Evolutionary conservation across 2,797 vertebrate genomes (phyloP), one percentile per base, ranked within the genome.

Genomic region (Melopsittacus undulatus): DNA sequence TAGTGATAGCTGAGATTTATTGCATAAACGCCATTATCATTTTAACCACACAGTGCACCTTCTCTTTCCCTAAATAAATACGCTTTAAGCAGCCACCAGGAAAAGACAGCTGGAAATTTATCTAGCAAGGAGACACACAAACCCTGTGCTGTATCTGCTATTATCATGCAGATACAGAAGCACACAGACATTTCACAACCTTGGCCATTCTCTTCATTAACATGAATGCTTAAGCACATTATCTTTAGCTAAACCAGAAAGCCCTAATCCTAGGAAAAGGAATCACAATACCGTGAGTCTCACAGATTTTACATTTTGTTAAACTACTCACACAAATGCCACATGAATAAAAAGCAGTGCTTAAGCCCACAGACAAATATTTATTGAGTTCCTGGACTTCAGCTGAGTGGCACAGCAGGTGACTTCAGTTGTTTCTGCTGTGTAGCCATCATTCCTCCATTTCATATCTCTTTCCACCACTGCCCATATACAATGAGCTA

Each of bases 401-500:
- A 79, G 36, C 22, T 9, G 7, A 51, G 23, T 2, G 1, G 52
- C 69, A 51, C 32, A 32, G 46, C 51, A 77, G 51, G 14, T 29
- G 43, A 54, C 16, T 69, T 46, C 23, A 38, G 11, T 30, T 46
- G 29, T 26, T 73, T 36, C 12, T 82, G 23, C 49, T 11, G 17
- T 19, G 30, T 23, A 73, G 30, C n/a, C 76, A n/a, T 36, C 38
- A 8, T 46, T 59, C n/a, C 46, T 70, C 46, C 14, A 38, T 70
- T 67, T 66, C 38, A 6, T 11, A 24, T 7, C 42, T 64, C 76
- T 27, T 32, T n/a, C n/a, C 76, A 26, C 17, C 52, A 11, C 42
- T 54, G 59, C 13, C 67, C 22, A 6, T 14, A 3, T 5, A 46
- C 12, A 13, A 12, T 0, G 1, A 83, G 34, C 46, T 43, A 7